Evolutionary conservation across 2,113 vertebrate species (phyloP).

Genomic region (Dipodomys spectabilis): DNA sequence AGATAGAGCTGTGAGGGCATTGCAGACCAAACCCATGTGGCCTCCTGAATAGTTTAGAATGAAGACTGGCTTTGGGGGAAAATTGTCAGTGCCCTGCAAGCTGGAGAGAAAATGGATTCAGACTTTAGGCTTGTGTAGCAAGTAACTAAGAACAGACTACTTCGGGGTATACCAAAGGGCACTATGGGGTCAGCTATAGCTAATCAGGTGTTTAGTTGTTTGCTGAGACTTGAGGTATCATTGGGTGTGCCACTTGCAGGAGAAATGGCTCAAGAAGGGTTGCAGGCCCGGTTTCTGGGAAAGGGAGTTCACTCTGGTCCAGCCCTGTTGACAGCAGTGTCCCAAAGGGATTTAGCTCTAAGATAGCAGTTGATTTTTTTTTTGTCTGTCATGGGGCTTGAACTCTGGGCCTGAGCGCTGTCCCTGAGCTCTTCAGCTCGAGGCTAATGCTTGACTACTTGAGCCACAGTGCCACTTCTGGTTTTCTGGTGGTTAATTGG

Average conservation of each 20-base stretch:
- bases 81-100: no score
- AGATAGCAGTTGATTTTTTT: background rate
- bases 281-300: background rate
- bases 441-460: no score
- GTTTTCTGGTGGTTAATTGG: no score
- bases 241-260: background rate
- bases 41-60: background rate
- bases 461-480: no score
- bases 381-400: no score
- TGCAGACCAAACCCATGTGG: background rate
- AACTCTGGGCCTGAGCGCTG: no score
- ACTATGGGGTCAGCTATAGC: background rate
- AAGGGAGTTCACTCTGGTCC: background rate
- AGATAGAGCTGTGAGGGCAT: background rate
- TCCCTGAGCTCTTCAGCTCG: no score
- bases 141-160: background rate
- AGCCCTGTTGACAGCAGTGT: background rate
- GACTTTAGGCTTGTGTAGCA: background rate
- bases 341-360: background rate
- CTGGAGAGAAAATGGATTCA: background rate
- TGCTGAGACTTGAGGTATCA: background rate
- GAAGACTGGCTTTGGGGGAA: background rate
- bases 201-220: accelerated
- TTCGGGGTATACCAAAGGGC: background rate
- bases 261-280: no score